Base-by-base conservation (phyloP, 2,797 vertebrate genomes). In the Eremophila alpestris region DNA sequence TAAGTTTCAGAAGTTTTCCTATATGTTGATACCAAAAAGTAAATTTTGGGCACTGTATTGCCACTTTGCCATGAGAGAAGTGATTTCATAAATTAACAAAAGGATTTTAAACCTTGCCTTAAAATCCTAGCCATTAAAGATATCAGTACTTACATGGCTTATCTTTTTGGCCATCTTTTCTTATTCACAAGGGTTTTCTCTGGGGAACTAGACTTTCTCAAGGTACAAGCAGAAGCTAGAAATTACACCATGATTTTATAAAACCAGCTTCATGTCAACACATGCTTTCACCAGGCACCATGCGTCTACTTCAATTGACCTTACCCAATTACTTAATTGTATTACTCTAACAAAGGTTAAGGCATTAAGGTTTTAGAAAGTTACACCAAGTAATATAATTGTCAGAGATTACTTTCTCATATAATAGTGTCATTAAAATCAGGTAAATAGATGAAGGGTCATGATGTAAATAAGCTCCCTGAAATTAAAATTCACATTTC, bases 371-470 rank as follows among this genome's bases (percentile, higher is more conserved):
- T 63, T 93, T 83, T 62, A 46, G 45, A 77, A 83, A 84, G 62
- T 58, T 79, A 40, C 43, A 48, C 20, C 7, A 2, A 85, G 69
- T 76, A 91, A 71, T 29, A 22, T 21, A 10, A 29, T 71, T 38
- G 18, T 29, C 63, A 88, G 71, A 83, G 23, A 87, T 71, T 65
- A 34, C 36, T 64, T 78, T 80, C 32, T 87, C 59, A 18, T 73
- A 10, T 29, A 89, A 65, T 9, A 69, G 26, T 41, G 67, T 70
- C 30, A 70, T 87, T 88, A 67, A 74, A 89, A 90, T 46, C 67
- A 68, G 67, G 36, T 68, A 85, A 95, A 49, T 40, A 73, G 83
- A 76, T 79, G 77, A 96, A 89, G 15, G 74, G 83, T 88, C 74
- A 75, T 60, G 17, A 59, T 19, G n/a, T 23, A 93, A 84, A 32